Conservation (phyloP, 2,113 vertebrate species). For the Stegastes partitus region DNA sequence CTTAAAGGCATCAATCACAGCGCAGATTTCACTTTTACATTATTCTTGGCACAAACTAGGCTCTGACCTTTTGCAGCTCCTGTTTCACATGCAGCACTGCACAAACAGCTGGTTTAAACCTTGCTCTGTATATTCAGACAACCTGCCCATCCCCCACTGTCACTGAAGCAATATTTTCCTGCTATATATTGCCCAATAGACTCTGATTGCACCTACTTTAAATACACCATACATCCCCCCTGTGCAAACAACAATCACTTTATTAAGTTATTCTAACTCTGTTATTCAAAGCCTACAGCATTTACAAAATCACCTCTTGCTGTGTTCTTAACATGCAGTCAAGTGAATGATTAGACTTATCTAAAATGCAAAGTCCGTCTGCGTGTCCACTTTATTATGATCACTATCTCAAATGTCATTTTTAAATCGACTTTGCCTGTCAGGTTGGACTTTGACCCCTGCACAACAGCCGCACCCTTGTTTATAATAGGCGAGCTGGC, state of each 20-base stretch:
- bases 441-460: constrained; percentile 30
- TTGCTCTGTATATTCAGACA: background rate
- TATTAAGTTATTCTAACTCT: too few species aligned
- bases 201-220: constrained; percentile 6
- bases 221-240: background rate
- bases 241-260: background rate
- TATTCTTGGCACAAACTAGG: background rate
- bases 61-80: background rate
- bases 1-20: too few species aligned
- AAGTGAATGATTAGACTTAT: background rate
- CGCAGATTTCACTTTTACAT: too few species aligned
- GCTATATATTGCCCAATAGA: background rate
- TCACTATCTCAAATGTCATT: background rate
- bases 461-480: constrained; percentile 53
- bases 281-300: background rate
- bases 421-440: background rate
- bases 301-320: background rate
- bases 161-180: background rate
- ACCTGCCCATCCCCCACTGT: background rate
- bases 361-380: background rate
- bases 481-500: constrained; percentile 22
- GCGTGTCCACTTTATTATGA: background rate
- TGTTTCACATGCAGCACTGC: background rate
- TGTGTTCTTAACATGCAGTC: background rate
- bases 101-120: background rate